Conservation (phyloP, 2,888 invertebrate species). For the Pharmacophagus antenor region DNA sequence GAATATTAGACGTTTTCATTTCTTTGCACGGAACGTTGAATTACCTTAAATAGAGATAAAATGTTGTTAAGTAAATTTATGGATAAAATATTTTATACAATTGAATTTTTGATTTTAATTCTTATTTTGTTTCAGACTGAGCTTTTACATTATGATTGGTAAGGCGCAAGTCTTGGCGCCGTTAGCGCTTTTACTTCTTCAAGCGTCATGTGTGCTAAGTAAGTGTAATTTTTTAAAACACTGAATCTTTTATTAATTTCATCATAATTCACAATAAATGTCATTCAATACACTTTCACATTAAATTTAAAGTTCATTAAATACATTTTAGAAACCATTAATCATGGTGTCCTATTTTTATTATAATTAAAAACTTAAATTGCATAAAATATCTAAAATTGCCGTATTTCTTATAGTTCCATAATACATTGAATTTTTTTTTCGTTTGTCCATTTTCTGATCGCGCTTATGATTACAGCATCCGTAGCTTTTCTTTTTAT, state of each 20-base stretch:
- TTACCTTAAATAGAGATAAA: too few relatives aligned
- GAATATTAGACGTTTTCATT: too few relatives aligned
- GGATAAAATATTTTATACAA: neutral
- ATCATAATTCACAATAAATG: neutral
- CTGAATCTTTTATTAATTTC: neutral
- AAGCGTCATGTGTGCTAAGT: conserved; percentile 66
- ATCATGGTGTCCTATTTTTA: neutral
- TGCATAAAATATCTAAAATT: too few relatives aligned
- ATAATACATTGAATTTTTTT: too few relatives aligned
- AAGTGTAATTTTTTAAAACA: conserved; percentile 38
- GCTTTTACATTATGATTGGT: conserved; percentile 60
- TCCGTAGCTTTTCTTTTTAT: too few relatives aligned
- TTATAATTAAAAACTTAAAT: neutral
- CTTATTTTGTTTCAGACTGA: conserved; percentile 45
- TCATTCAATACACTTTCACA: neutral
- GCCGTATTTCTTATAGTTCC: too few relatives aligned
- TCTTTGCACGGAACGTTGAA: too few relatives aligned
- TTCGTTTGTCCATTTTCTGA: too few relatives aligned
- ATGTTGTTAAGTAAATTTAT: too few relatives aligned
- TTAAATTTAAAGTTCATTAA: too few relatives aligned
- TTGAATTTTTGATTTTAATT: neutral
- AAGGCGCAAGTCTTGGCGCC: conserved; percentile 70
- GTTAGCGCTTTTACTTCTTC: conserved; percentile 65
- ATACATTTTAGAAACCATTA: too few relatives aligned
- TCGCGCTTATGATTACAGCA: too few relatives aligned